phyloP scores from a whole-genome alignment of 2,797 vertebrate species.

The Adrianichthys oophorus region DNA sequence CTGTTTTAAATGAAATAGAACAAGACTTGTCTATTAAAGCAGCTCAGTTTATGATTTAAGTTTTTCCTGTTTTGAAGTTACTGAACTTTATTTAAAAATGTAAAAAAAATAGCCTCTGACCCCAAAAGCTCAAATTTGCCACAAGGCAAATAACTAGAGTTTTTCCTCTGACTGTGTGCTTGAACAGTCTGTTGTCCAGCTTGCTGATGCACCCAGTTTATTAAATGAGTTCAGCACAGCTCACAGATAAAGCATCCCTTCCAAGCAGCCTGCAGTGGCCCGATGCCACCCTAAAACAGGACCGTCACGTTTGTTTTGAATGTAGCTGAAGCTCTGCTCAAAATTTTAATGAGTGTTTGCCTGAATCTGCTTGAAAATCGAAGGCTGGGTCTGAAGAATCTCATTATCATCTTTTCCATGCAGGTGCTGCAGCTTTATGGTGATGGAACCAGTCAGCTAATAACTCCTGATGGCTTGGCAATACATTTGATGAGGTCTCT shows the following conservation, averaged over 20 bases:
- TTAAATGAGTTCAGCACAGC: constrained; percentile 9
- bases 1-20: too few species aligned
- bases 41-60: too few species aligned
- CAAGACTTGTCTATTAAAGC: too few species aligned
- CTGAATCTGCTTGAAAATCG: not conserved
- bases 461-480: not conserved
- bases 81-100: too few species aligned
- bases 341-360: not conserved
- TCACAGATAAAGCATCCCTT: constrained; percentile 3
- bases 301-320: not conserved
- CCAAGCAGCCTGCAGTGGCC: not conserved
- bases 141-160: not conserved
- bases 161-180: not conserved
- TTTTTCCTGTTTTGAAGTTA: too few species aligned
- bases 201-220: not conserved
- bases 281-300: not conserved
- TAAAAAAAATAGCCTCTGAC: too few species aligned
- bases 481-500: not conserved
- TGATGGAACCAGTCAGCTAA: not conserved
- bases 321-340: not conserved
- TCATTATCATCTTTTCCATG: not conserved
- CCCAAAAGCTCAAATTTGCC: too few species aligned
- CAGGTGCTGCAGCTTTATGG: not conserved
- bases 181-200: not conserved
- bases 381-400: not conserved